Evolutionary conservation across 2,888 invertebrate genomes (phyloP).

Genomic region (Beris morrisii): DNA sequence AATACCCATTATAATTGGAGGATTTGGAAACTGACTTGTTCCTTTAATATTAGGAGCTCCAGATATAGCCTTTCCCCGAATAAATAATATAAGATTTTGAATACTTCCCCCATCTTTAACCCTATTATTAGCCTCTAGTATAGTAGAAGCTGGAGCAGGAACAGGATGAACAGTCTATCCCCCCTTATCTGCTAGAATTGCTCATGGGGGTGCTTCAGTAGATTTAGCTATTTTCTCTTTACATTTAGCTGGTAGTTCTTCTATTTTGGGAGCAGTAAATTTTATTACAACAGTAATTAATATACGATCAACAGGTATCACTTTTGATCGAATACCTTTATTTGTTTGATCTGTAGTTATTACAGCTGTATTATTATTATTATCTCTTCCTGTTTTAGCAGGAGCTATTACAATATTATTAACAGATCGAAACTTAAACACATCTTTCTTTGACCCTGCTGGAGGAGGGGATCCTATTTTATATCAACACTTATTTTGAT

Average conservation of each 20-base stretch:
- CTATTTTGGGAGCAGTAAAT: constrained; percentile 77
- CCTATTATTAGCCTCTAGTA: constrained; percentile 64
- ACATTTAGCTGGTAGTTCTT: constrained; percentile 73
- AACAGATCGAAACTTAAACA: constrained; percentile 79
- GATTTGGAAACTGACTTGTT: constrained; percentile 81
- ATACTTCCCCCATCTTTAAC: constrained; percentile 69
- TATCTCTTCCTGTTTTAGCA: constrained; percentile 75
- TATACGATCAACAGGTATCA: constrained; percentile 65
- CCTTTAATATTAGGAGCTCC: constrained; percentile 76
- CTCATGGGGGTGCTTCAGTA: constrained; percentile 68
- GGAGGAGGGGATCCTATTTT: constrained; percentile 81
- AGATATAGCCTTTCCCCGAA: constrained; percentile 80
- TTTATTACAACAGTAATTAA: constrained; percentile 78
- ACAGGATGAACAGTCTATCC: constrained; percentile 81
- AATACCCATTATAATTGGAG: constrained; percentile 75
- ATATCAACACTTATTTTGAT: constrained; percentile 85
- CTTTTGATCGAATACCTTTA: constrained; percentile 67
- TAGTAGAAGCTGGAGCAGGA: constrained; percentile 71
- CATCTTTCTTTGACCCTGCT: constrained; percentile 77
- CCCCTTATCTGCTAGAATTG: constrained; percentile 65
- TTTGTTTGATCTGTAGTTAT: constrained; percentile 74
- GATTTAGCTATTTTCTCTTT: constrained; percentile 77
- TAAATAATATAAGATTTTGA: constrained; percentile 87
- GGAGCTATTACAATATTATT: constrained; percentile 79
- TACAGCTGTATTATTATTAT: constrained; percentile 65